Conservation (phyloP, 1,140 invertebrate species). For the Drosophila tropicalis region DNA sequence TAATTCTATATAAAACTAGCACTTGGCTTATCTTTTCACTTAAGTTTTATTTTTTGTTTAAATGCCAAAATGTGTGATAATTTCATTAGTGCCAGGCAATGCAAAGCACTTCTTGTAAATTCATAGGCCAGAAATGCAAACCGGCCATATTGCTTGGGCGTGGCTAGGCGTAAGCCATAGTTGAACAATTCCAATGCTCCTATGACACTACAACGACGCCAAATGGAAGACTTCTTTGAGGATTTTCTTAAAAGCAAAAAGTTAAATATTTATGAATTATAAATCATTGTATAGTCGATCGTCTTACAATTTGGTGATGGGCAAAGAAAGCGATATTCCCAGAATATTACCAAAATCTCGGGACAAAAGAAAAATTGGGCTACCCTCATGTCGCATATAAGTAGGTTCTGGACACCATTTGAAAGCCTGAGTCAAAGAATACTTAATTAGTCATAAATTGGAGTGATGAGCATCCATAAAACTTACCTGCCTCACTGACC, state of each 20-base stretch:
- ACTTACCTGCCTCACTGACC: slow-evolving; percentile 71
- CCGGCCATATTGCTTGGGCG: slow-evolving; percentile 59
- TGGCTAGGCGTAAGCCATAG: slow-evolving; percentile 40
- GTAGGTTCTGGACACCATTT: slow-evolving; percentile 76
- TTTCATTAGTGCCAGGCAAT: slow-evolving; percentile 45
- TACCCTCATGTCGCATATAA: slow-evolving; percentile 66
- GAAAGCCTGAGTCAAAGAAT: slow-evolving; percentile 53
- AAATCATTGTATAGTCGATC: not conserved
- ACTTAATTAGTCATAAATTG: not conserved
- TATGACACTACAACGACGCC: slow-evolving; percentile 43
- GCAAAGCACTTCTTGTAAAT: slow-evolving; percentile 52
- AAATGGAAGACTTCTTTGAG: not conserved
- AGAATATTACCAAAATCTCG: slow-evolving; percentile 72
- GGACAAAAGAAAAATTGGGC: slow-evolving; percentile 60
- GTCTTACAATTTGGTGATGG: slow-evolving; percentile 52
- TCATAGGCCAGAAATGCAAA: slow-evolving; percentile 62
- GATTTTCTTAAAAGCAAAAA: slow-evolving; percentile 14
- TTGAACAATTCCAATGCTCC: slow-evolving; percentile 46
- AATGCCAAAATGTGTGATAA: slow-evolving; percentile 21
- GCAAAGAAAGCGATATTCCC: slow-evolving; percentile 65
- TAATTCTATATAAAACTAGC: too few relatives aligned
- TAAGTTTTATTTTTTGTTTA: slow-evolving; percentile 1
- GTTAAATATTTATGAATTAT: not conserved
- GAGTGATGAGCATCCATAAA: too few relatives aligned
- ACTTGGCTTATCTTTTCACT: not conserved